Evolutionary conservation across 2,113 vertebrate genomes (phyloP).

Genomic region (Riparia riparia): DNA sequence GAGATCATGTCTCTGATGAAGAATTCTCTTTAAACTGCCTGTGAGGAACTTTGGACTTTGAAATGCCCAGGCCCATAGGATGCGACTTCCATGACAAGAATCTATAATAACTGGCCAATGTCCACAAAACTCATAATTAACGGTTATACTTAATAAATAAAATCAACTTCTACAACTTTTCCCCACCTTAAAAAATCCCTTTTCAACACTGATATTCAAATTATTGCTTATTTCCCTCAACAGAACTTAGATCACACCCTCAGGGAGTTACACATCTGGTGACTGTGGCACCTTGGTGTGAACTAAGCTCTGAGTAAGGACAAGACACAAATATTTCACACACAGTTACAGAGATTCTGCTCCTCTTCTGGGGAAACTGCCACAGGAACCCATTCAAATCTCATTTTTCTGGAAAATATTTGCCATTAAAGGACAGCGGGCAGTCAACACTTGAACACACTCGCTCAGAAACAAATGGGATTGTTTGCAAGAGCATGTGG

Average conservation of each 20-base stretch:
- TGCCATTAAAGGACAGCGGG: not conserved
- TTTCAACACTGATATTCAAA: not conserved
- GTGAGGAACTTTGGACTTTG: not conserved
- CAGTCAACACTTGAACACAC: not conserved
- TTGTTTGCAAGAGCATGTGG: not conserved
- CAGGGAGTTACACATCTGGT: not conserved
- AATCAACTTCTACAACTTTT: not conserved
- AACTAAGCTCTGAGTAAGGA: not conserved
- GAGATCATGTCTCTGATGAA: not conserved
- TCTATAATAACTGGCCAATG: not conserved
- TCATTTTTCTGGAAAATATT: not conserved
- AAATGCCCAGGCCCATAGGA: not conserved
- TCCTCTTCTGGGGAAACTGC: not conserved
- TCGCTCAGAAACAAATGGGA: not conserved
- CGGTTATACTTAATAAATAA: not conserved
- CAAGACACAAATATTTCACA: not conserved
- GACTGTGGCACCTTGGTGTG: not conserved
- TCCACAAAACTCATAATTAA: not conserved
- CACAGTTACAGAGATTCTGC: not conserved
- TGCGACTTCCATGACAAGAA: not conserved
- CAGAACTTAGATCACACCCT: not conserved
- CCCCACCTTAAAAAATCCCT: not conserved
- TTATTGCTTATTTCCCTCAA: not conserved
- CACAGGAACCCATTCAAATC: not conserved
- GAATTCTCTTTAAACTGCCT: not conserved